phyloP scores from a whole-genome alignment of 1,140 invertebrate genomes.

The Drosophila albomicans region DNA sequence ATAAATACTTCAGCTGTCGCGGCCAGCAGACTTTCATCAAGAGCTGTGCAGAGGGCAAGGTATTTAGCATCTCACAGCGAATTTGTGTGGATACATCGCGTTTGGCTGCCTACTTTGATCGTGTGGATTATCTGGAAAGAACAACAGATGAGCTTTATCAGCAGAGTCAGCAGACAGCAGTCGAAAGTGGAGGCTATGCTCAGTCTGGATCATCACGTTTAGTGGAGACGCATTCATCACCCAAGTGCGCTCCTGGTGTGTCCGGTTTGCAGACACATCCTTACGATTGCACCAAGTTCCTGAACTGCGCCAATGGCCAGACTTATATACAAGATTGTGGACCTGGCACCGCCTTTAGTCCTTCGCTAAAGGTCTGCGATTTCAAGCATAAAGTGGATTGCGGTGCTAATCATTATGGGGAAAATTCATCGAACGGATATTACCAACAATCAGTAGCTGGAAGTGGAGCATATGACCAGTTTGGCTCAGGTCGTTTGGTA shows the following conservation, averaged over 20 bases:
- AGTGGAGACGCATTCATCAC: neutral
- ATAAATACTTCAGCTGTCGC: conserved; percentile 88
- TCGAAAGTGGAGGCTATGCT: neutral
- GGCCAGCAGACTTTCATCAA: conserved; percentile 86
- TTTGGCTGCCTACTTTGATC: conserved; percentile 52
- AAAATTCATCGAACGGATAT: no score
- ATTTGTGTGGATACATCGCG: conserved; percentile 47
- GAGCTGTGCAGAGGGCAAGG: conserved; percentile 85
- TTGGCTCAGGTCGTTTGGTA: neutral
- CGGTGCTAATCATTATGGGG: neutral
- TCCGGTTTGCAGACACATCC: conserved; percentile 86
- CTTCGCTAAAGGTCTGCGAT: conserved; percentile 87
- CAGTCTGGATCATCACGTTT: neutral
- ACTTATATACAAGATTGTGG: conserved; percentile 88
- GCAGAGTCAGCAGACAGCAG: neutral
- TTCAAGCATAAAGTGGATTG: conserved; percentile 87
- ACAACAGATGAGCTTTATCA: conserved; percentile 55
- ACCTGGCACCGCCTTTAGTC: conserved; percentile 88
- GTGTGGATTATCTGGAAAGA: conserved; percentile 56
- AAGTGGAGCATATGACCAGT: neutral
- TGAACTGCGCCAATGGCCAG: conserved; percentile 88
- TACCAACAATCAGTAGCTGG: neutral
- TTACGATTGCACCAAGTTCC: conserved; percentile 88
- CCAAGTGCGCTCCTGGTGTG: neutral
- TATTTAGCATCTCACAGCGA: conserved; percentile 70